Percentiles rank a stretch among this genome's conserved stretches.
These are phyloP conservation scores for Polydrusus tereticollis DNA, from an alignment of 2,888 invertebrate species.

Conservation along the genomic window DNA sequence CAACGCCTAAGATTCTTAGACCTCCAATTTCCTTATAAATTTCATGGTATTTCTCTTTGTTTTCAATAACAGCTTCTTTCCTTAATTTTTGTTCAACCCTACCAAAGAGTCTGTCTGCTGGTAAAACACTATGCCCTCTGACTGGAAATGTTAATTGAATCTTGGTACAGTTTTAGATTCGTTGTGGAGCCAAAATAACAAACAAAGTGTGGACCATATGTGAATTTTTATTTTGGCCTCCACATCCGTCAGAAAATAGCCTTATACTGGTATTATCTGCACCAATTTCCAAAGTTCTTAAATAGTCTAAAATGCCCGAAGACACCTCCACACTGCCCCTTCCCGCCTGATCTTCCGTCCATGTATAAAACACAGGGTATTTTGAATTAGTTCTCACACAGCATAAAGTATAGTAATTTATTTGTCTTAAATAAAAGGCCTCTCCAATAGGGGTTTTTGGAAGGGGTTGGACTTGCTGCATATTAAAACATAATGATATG, in stretches of 20 bases:
- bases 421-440: constrained; percentile 49
- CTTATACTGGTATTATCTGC: not conserved
- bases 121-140: constrained; percentile 21
- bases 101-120: constrained; percentile 14
- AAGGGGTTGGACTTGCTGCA: constrained; percentile 48
- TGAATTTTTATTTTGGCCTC: constrained; percentile 48
- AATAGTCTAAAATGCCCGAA: constrained; percentile 24
- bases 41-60: constrained; percentile 7
- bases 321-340: constrained; percentile 29
- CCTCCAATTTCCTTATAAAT: constrained; percentile 17
- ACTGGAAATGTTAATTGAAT: constrained; percentile 18
- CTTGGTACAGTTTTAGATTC: not conserved
- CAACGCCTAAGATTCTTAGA: no score
- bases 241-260: constrained; percentile 47
- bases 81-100: constrained; percentile 6
- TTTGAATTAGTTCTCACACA: constrained; percentile 36
- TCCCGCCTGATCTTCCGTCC: constrained; percentile 36
- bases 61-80: not conserved
- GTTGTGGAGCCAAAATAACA: constrained; percentile 16
- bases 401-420: constrained; percentile 43
- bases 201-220: constrained; percentile 30
- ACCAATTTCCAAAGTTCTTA: constrained; percentile 16
- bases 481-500: constrained; percentile 32
- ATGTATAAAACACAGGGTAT: constrained; percentile 35
- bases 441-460: constrained; percentile 46